These are phyloP conservation scores for Steatocranus sp. DNA, from an alignment of 2,797 vertebrate genomes.

Conservation along the genomic window DNA sequence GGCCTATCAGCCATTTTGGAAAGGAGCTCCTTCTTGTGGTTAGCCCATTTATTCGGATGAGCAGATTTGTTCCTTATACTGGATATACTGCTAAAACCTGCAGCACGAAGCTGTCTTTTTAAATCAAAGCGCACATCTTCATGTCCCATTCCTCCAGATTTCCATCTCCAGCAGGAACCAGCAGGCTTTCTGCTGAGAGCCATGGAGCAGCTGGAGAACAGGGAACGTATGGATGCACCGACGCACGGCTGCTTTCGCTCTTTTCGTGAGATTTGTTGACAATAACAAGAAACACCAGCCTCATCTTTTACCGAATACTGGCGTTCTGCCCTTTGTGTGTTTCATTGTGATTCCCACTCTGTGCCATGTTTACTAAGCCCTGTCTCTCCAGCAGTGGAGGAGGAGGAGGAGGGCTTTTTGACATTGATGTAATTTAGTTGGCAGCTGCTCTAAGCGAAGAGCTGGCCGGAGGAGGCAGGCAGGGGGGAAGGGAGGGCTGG, in stretches of 20 bases:
- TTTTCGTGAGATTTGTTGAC: neutral
- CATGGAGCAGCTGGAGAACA: neutral
- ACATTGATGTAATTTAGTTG: slow-evolving; percentile 70
- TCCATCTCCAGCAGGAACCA: neutral
- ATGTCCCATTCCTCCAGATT: neutral
- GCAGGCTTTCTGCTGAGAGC: neutral
- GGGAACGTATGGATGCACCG: neutral
- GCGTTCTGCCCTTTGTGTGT: neutral
- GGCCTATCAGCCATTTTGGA: slow-evolving; percentile 52
- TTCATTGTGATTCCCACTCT: neutral
- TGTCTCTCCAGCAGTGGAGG: slow-evolving; percentile 12
- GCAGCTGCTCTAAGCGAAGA: slow-evolving; percentile 52
- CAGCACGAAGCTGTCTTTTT: neutral
- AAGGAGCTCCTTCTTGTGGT: slow-evolving; percentile 13
- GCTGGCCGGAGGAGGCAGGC: slow-evolving; percentile 19
- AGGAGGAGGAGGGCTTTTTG: slow-evolving; percentile 5
- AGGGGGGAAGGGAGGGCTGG: neutral
- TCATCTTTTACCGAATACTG: neutral
- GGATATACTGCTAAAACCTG: neutral
- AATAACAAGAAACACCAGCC: neutral
- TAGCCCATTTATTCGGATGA: slow-evolving; percentile 15
- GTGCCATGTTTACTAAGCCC: slow-evolving; percentile 32
- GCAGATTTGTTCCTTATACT: neutral
- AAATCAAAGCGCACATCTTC: neutral
- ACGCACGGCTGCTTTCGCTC: neutral